A percentile compares a stretch with the other conserved stretches of the same genome.
Evolutionary conservation across 2,797 vertebrate genomes (phyloP).

Genomic region (Xyrichtys novacula): DNA sequence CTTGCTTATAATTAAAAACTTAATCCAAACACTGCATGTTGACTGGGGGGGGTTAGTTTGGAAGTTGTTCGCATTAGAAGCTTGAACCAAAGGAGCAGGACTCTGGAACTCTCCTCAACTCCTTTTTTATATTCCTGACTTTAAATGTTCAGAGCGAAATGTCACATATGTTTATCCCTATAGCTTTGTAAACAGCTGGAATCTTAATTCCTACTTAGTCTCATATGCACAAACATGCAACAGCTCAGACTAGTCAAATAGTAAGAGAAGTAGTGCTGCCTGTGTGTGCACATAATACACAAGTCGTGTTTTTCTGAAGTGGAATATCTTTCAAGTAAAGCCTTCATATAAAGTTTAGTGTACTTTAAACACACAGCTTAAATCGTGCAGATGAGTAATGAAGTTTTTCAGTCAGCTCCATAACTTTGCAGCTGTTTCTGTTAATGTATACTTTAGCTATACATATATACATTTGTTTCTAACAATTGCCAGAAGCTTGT

Average conservation of each 20-base stretch:
- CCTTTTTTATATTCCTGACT: background rate
- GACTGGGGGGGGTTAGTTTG: background rate
- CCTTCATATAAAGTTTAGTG: constrained; percentile 6
- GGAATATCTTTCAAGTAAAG: constrained; percentile 11
- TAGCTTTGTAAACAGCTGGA: background rate
- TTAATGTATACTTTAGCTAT: constrained; percentile 30
- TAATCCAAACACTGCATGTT: background rate
- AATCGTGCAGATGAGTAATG: background rate
- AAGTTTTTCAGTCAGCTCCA: constrained; percentile 8
- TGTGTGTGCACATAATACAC: background rate
- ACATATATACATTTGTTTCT: constrained; percentile 37
- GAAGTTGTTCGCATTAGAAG: background rate
- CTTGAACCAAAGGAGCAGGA: background rate
- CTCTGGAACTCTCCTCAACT: background rate
- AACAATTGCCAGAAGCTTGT: constrained; percentile 8
- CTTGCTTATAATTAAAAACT: background rate
- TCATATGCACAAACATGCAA: constrained; percentile 1
- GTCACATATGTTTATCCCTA: background rate
- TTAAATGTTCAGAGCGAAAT: constrained; percentile 6
- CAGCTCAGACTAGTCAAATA: background rate
- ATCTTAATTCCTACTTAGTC: background rate
- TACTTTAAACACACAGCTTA: constrained; percentile 1
- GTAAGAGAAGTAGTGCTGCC: background rate
- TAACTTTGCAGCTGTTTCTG: constrained; percentile 30
- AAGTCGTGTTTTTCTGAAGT: constrained; percentile 11